Evolutionary conservation across 2,113 vertebrate genomes (phyloP).

Genomic region (Bubo scandiacus): DNA sequence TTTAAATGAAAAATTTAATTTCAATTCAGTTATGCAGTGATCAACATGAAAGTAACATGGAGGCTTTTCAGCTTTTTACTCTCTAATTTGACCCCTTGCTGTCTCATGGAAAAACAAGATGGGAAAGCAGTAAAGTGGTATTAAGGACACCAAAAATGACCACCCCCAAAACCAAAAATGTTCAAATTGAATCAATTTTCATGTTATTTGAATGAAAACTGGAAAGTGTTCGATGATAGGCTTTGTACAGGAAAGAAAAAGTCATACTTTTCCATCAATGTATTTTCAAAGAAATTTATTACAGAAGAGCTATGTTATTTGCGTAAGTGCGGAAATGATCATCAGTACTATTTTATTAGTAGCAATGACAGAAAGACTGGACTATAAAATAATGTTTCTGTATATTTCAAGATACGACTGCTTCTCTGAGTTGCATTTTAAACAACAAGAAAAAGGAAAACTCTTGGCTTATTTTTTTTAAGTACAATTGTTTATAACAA

Average conservation of each 20-base stretch:
- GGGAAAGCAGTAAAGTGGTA: background rate
- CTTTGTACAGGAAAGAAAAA: background rate
- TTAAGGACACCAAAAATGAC: background rate
- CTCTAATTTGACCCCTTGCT: background rate
- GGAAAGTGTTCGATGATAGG: background rate
- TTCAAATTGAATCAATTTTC: background rate
- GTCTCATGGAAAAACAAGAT: background rate
- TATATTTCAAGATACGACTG: background rate
- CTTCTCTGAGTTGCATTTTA: background rate
- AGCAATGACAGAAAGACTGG: background rate
- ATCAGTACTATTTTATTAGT: background rate
- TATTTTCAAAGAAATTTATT: background rate
- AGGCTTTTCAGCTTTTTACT: background rate
- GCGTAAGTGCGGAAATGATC: background rate
- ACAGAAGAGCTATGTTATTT: background rate
- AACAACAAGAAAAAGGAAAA: background rate
- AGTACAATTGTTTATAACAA: background rate
- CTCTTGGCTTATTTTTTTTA: background rate
- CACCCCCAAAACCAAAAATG: background rate
- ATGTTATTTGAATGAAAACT: background rate
- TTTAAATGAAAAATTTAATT: background rate
- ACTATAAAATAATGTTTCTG: background rate
- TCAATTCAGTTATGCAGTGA: background rate
- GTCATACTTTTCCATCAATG: background rate
- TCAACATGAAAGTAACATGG: background rate